Evolutionary conservation across 2,113 vertebrate species (phyloP), one percentile per base, ranked within the genome.

Genomic region (Scomber colias): DNA sequence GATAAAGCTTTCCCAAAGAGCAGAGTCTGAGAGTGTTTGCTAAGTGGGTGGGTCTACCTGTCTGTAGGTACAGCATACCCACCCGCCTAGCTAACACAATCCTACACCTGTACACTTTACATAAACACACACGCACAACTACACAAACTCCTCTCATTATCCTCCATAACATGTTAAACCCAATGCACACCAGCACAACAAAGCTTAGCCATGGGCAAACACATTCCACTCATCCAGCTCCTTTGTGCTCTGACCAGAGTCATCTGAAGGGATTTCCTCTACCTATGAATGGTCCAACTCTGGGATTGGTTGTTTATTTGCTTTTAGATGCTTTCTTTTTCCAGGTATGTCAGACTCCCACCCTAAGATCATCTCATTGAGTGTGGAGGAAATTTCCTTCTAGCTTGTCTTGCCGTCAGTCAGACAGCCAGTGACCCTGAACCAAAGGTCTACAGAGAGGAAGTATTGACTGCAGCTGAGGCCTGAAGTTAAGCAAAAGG

Each of bases 1-100:
- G 73, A 91, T 92, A 92, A 91, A 84, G 80, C 71, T 87, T 67
- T 83, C 77, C 63, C 66, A 69, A 55, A 81, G 86, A 91, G 74
- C 87, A 84, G 83, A 87, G 88, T 87, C 87, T 89, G 86, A 78
- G 45, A 77, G 63, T 94, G 87, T 92, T 94, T 92, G 85, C 67
- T 60, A 81, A 90, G 77, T 83, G 85, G 93, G 92, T 82, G 88
- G 89, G 86, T 90, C 88, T 53, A 48, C 81, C 59, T 81, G 86
- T 90, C 82, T 82, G 84, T 53, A 77, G 48, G 79, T 75, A 78
- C 72, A 50, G 60, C 63, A 75, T 40, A 79, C 77, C 74, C 74
- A 82, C 70, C 84, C 85, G 83, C 66, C 71, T 78, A 79, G 62
- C 49, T 68, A 63, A 79, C 70, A 89, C 83, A 81, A 60, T 76